phyloP scores from a whole-genome alignment of 2,888 invertebrate genomes.

The Andrena praecox region DNA sequence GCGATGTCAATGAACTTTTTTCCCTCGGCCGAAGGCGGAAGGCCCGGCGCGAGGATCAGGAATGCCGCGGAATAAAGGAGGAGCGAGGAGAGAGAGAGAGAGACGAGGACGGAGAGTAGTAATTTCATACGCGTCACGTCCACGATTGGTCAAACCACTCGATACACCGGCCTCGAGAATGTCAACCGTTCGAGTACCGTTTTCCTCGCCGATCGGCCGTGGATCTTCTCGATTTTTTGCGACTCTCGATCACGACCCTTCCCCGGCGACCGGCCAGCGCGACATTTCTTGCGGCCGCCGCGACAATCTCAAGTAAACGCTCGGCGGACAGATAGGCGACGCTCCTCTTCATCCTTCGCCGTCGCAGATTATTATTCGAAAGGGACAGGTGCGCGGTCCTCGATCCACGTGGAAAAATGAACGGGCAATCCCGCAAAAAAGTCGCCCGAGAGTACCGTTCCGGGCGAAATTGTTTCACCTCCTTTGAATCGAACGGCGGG shows the following conservation, averaged over 20 bases:
- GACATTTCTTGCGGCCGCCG: constrained; percentile 28
- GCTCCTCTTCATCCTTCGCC: not conserved
- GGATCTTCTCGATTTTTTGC: constrained; percentile 66
- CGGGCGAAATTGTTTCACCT: constrained; percentile 48
- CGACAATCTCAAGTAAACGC: constrained; percentile 7
- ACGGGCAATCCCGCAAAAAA: constrained; percentile 16
- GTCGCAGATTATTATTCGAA: not conserved
- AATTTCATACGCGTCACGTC: constrained; percentile 74
- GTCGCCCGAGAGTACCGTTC: constrained; percentile 51
- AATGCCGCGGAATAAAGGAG: constrained; percentile 15
- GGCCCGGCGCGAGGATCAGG: constrained; percentile 27
- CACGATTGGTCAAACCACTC: constrained; percentile 73
- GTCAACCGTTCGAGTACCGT: constrained; percentile 79
- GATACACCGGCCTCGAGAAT: constrained; percentile 76
- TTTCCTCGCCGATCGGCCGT: constrained; percentile 69
- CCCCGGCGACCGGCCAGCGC: constrained; percentile 34
- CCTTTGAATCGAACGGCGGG: constrained; percentile 26
- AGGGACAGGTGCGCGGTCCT: not conserved
- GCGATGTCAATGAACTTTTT: constrained; percentile 69
- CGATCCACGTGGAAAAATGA: constrained; percentile 9
- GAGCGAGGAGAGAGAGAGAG: constrained; percentile 58
- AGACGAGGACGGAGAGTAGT: constrained; percentile 63
- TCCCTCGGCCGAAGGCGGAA: constrained; percentile 42
- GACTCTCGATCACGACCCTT: constrained; percentile 40
- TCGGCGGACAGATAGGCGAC: constrained; percentile 5